A percentile compares a stretch with the other conserved stretches of the same genome.
These are phyloP conservation scores for Ips nitidus DNA, from an alignment of 1,140 invertebrate genomes.

Conservation along the genomic window DNA sequence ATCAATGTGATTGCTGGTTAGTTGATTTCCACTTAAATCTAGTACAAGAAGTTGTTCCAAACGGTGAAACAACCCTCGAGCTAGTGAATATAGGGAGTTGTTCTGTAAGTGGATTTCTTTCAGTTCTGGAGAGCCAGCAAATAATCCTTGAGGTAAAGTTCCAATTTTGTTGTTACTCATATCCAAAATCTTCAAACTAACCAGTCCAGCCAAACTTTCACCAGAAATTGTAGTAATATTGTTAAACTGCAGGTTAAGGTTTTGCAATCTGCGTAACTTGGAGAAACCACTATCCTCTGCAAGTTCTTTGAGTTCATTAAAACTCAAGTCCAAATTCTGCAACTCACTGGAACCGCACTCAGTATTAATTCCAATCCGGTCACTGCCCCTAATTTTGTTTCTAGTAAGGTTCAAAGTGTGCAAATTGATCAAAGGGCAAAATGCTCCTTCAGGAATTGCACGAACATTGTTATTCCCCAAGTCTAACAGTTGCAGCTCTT, in stretches of 20 bases:
- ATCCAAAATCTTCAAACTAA: slow-evolving; percentile 76
- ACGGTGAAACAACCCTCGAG: slow-evolving; percentile 78
- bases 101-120: slow-evolving; percentile 81
- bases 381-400: slow-evolving; percentile 74
- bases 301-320: slow-evolving; percentile 72
- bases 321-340: slow-evolving; percentile 73
- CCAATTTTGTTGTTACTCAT: slow-evolving; percentile 80
- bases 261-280: slow-evolving; percentile 71
- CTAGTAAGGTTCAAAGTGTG: slow-evolving; percentile 81
- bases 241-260: slow-evolving; percentile 79
- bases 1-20: slow-evolving; percentile 79
- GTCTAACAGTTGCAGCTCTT: slow-evolving; percentile 76
- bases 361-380: slow-evolving; percentile 67
- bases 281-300: slow-evolving; percentile 72
- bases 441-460: slow-evolving; percentile 69
- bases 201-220: slow-evolving; percentile 73
- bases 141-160: slow-evolving; percentile 74
- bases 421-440: slow-evolving; percentile 76
- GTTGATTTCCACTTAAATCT: slow-evolving; percentile 83
- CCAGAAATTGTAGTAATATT: slow-evolving; percentile 77
- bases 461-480: slow-evolving; percentile 80
- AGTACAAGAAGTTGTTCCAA: slow-evolving; percentile 81
- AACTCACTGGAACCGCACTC: slow-evolving; percentile 62
- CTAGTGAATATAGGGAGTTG: slow-evolving; percentile 77
- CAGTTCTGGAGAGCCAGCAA: slow-evolving; percentile 73